Base-by-base conservation (phyloP, 2,888 invertebrate genomes). In the Eledona agricola region DNA sequence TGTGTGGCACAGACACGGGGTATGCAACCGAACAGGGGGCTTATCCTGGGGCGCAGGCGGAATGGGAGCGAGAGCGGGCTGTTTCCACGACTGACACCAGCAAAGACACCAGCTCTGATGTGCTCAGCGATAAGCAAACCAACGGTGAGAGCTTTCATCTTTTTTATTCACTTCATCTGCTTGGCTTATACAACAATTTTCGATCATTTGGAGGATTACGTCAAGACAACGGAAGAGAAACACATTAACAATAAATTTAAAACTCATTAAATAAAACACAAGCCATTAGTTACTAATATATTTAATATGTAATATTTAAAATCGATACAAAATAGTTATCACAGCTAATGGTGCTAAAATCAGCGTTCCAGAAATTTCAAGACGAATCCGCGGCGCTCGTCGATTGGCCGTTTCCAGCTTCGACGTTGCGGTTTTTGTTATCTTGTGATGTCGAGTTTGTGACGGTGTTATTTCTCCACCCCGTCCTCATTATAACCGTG, bases 51-150 rank as follows among this genome's bases (percentile, higher is more conserved):
- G 51, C 62, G 28, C 62, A 63, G 32, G 54, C 60, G n/a, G 72
- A 72, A 32, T 72, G 72, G 71, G 70, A 69, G 17, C 62, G 66
- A 20, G 72, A 72, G 19, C 58, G 67, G 40, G 57, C 58, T 1
- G 57, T 62, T 3, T 58, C 65, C 1, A 63, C 62, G 11, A 49
- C 66, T 6, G 71, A 71, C 23, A 64, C 56, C 9, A 64, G 55
- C n/a, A 71, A 71, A 51, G 69, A 72, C 29, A 50, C 56, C 26
- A 60, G 57, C 25, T 66, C 66, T 15, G 71, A 69, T 25, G 62
- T 60, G 4, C 40, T 63, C 2, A 66, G 64, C 35, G 72, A 72
- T 9, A 72, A 69, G 55, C 71, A 70, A 47, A 64, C 61, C 2
- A 63, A 57, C 49, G 70, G 71, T 69, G 51, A 66, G 65, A 53